phyloP scores from a whole-genome alignment of 2,113 vertebrate species.

The Spea bombifrons region DNA sequence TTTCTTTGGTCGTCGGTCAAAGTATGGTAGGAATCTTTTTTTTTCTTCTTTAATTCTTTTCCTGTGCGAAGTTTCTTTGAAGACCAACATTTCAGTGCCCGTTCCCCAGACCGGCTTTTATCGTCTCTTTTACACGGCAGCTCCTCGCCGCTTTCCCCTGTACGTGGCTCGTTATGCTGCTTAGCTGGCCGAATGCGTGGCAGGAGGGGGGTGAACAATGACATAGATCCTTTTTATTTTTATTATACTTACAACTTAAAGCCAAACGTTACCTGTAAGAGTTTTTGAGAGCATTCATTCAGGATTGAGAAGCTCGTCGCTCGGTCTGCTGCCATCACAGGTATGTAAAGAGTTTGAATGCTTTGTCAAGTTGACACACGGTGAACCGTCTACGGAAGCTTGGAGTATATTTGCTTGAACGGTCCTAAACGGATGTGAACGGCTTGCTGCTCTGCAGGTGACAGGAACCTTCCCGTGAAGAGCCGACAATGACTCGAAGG shows the following conservation, averaged over 20 bases:
- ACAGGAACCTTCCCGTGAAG: slow-evolving; percentile 87
- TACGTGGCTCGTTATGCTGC: slow-evolving; percentile 30
- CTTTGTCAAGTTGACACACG: background rate
- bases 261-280: too few relatives aligned
- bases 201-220: slow-evolving; percentile 23
- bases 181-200: slow-evolving; percentile 14
- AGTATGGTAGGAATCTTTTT: slow-evolving; percentile 29
- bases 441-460: slow-evolving; percentile 67
- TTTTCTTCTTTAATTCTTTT: too few relatives aligned
- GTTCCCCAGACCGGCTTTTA: slow-evolving; percentile 36
- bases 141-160: slow-evolving; percentile 14
- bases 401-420: too few relatives aligned
- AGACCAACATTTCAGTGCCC: slow-evolving; percentile 18
- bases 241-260: background rate
- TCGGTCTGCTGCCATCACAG: background rate
- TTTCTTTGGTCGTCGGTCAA: slow-evolving; percentile 1
- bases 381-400: background rate
- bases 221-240: background rate
- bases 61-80: slow-evolving; percentile 17
- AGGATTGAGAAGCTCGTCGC: background rate
- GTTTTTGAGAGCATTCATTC: too few relatives aligned
- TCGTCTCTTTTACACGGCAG: background rate
- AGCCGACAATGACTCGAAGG: slow-evolving; percentile 72
- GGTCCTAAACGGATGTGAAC: too few relatives aligned
- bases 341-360: slow-evolving; percentile 12